Base-by-base conservation (phyloP, 30 jellyfish, hydroid and myxozoan species). In the Turritopsis dohrnii region DNA sequence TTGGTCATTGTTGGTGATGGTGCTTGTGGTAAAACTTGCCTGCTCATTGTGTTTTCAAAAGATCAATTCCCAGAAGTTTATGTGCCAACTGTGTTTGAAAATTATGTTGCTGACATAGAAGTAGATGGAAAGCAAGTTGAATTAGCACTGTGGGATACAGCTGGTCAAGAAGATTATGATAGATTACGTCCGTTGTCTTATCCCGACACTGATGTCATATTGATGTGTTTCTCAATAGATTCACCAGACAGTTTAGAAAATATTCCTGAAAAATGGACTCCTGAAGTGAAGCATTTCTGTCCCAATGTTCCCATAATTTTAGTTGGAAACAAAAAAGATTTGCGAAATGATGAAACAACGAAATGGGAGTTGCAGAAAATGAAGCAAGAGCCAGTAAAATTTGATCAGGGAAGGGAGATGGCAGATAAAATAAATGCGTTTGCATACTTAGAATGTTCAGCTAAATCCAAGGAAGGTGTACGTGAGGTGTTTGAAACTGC, bases 21-120 rank as follows among this genome's bases (percentile, higher is more conserved):
- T 72, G 99, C 99, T n/a, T 95, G 99, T 86, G 99, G 99, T 77
- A 95, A 95, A 89, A 95, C 99, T 21, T 95, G 99, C 79, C 90
- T 95, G 28, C 71, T 95, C 86, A 95, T 95, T 53, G 97, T 89
- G 9, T 95, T 89, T 93, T 89, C 97, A 72, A 95, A 95, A 86
- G 99, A 95, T 81, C 96, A 95, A 86, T 95, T 95, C 85, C 99
- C 99, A 76, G 99, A 95, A 82, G 99, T 95, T 21, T 95, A 95
- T 76, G 99, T 95, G 41, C 99, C 99, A 28, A 95, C 99, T 30
- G 99, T 95, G 17, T 95, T 95, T 83, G 99, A 95, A 84, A 95
- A 95, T 80, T 95, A 95, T 84, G 99, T 95, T 28, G 97, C 97
- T 74, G 99, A 95, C 77, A 90, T 95, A 54, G 97, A 95, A 76